Conservation (phyloP, 2,888 invertebrate genomes). For the Shargacucullia verbasci region DNA sequence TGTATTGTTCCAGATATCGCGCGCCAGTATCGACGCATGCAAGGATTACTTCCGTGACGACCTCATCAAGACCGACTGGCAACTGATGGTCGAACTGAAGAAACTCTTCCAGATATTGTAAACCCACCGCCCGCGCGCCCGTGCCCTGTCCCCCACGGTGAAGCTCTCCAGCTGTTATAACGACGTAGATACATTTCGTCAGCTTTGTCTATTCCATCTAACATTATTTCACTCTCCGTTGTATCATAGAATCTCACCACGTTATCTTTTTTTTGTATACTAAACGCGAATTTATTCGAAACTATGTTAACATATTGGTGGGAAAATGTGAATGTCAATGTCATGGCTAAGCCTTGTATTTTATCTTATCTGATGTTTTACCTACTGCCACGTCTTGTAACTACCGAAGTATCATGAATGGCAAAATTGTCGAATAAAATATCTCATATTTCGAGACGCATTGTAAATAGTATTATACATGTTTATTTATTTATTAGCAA, state of each 20-base stretch:
- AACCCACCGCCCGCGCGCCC: conserved; percentile 57
- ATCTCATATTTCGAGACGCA: conserved; percentile 53
- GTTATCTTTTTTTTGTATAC: conserved; percentile 50
- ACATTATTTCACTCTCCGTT: conserved; percentile 59
- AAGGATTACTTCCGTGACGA: conserved; percentile 99
- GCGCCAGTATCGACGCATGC: conserved; percentile 99
- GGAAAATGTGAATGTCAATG: conserved; percentile 46
- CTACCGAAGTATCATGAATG: conserved; percentile 38
- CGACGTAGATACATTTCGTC: conserved; percentile 48
- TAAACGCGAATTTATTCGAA: conserved; percentile 35
- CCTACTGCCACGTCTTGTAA: conserved; percentile 58
- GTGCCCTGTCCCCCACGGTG: conserved; percentile 49
- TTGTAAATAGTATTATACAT: conserved; percentile 67
- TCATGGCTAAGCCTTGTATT: conserved; percentile 42
- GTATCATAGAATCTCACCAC: conserved; percentile 59
- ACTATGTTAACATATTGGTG: conserved; percentile 41
- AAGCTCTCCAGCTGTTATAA: conserved; percentile 66
- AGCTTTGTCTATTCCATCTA: conserved; percentile 82
- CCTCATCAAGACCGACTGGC: conserved; percentile 98
- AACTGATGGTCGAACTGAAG: conserved; percentile 99
- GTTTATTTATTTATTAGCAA: conserved; percentile 54
- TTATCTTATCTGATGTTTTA: conserved; percentile 54
- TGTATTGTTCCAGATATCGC: conserved; percentile 93
- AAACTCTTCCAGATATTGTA: conserved; percentile 98
- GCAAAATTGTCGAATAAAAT: conserved; percentile 50